Percentiles rank a stretch among this genome's conserved stretches.
phyloP scores from a whole-genome alignment of 2,888 invertebrate species.

The Cephus pulcher region DNA sequence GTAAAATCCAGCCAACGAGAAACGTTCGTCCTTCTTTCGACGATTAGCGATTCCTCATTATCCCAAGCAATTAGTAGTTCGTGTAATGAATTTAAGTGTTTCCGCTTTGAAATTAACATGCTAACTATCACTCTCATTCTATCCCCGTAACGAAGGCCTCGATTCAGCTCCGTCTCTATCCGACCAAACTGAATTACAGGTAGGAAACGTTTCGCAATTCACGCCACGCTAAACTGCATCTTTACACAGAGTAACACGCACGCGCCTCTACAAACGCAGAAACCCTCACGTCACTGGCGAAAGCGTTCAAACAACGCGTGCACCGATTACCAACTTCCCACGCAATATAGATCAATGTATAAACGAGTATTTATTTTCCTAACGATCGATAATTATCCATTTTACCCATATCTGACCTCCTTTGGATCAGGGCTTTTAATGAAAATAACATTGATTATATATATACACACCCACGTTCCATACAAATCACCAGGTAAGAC shows the following conservation, averaged over 20 bases:
- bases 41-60: conserved; percentile 58
- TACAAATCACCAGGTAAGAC: neutral
- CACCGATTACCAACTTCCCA: conserved; percentile 26
- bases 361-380: neutral
- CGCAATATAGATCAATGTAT: conserved; percentile 8
- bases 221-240: conserved; percentile 37
- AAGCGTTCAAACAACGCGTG: conserved; percentile 36
- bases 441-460: neutral
- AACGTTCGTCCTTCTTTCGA: conserved; percentile 42
- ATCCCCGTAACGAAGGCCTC: conserved; percentile 6
- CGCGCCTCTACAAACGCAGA: conserved; percentile 3
- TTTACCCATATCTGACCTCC: conserved; percentile 7
- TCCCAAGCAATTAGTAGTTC: conserved; percentile 55
- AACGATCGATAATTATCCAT: neutral
- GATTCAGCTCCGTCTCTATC: conserved; percentile 9
- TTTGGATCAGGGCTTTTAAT: neutral
- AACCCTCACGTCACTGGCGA: conserved; percentile 15
- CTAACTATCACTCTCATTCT: conserved; percentile 43
- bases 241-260: conserved; percentile 19
- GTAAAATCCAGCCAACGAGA: neutral
- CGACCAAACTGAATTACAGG: conserved; percentile 33
- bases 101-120: conserved; percentile 55
- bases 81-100: conserved; percentile 60
- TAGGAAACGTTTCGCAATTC: conserved; percentile 35
- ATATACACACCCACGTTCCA: neutral